These are phyloP conservation scores for Caerostris extrusa DNA, from an alignment of 1,140 invertebrate species.

Conservation along the genomic window DNA sequence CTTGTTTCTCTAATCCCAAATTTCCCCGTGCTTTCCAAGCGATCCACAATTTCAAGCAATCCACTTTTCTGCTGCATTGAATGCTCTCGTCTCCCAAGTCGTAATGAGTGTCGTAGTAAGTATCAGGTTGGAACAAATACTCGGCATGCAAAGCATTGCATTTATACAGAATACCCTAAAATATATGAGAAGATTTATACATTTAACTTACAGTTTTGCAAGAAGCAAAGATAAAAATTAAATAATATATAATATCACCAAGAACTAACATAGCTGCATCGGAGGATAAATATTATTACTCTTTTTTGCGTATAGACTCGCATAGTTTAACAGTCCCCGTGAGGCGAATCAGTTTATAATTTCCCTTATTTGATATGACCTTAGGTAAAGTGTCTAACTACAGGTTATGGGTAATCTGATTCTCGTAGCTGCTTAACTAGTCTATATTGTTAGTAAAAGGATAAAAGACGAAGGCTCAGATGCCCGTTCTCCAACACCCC, in stretches of 20 bases:
- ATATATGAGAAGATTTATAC: not conserved
- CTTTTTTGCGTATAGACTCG: no score
- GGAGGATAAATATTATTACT: no score
- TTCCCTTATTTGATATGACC: no score
- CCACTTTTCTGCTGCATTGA: slow-evolving; percentile 98
- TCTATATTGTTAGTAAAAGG: no score
- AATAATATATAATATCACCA: not conserved
- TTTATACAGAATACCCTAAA: slow-evolving; percentile 94
- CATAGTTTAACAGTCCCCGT: no score
- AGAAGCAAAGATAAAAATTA: not conserved
- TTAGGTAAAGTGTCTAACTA: no score
- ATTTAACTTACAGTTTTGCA: not conserved
- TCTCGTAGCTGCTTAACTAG: no score
- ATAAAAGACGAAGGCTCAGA: no score
- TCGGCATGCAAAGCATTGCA: slow-evolving; percentile 98
- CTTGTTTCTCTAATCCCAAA: slow-evolving; percentile 93
- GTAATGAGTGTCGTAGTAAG: slow-evolving; percentile 97
- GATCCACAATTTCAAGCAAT: slow-evolving; percentile 99
- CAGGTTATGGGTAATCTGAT: no score
- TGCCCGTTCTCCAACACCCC: no score
- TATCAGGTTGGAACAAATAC: slow-evolving; percentile 99
- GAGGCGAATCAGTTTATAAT: no score
- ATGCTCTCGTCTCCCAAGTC: slow-evolving; percentile 99
- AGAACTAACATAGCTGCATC: no score
- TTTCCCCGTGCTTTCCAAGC: slow-evolving; percentile 98